phyloP scores from a whole-genome alignment of 2,113 vertebrate species.

The Protobothrops mucrosquamatus region DNA sequence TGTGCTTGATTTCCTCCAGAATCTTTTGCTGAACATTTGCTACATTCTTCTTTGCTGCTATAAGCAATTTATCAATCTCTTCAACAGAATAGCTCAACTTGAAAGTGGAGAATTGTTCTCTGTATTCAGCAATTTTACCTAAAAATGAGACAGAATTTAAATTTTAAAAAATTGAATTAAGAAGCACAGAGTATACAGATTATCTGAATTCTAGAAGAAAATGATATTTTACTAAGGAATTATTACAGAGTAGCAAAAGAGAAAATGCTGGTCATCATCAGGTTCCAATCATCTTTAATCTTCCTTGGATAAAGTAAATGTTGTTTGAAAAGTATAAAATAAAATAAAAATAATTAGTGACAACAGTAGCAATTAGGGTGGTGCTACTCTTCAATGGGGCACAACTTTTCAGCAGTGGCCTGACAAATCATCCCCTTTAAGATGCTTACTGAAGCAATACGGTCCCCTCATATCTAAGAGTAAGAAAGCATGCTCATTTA shows the following conservation, averaged over 20 bases:
- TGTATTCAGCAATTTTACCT: slow-evolving; percentile 9
- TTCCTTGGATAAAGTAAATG: background rate
- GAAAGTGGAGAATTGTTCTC: background rate
- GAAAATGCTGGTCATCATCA: background rate
- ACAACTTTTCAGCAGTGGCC: background rate
- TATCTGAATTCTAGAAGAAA: background rate
- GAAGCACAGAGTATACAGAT: background rate
- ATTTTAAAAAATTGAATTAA: background rate
- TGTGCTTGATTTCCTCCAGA: slow-evolving; percentile 9
- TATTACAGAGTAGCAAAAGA: background rate
- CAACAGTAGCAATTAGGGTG: background rate
- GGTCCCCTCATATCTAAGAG: background rate
- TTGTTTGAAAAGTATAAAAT: background rate
- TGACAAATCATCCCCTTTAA: background rate
- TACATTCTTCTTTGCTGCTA: slow-evolving; percentile 1
- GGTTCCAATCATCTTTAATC: background rate
- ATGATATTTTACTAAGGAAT: background rate
- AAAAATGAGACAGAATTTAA: background rate
- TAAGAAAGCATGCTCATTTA: background rate
- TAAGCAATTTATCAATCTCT: slow-evolving; percentile 1
- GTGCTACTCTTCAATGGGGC: background rate
- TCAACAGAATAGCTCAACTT: background rate
- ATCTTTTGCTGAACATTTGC: background rate
- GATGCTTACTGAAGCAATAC: background rate
- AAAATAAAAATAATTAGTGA: background rate